Base-by-base conservation (phyloP, 2,888 invertebrate species). In the Papilio gigon region DNA sequence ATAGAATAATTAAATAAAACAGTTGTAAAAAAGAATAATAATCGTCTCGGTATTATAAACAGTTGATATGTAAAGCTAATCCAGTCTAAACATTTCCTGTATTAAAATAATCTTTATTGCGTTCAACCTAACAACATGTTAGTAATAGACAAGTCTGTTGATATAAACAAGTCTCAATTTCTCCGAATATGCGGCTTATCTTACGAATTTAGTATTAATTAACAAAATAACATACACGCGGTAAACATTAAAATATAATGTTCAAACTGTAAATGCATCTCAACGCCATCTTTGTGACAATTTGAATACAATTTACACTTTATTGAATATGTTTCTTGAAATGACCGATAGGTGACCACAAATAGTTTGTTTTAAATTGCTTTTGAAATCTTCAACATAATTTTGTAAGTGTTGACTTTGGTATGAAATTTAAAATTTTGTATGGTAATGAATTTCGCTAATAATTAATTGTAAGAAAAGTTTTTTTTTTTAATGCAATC, bases 21-120 rank as follows among this genome's bases (percentile, higher is more conserved):
- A n/a, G n/a, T n/a, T n/a, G n/a, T n/a, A n/a, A n/a, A n/a, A n/a
- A n/a, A n/a, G n/a, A n/a, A n/a, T n/a, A n/a, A n/a, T 12, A 37
- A n/a, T 37, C 37, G 37, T 37, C 4, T 14, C 12, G 14, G 37
- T 4, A 37, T 37, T 37, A 12, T 17, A 9, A 44, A 11, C 17
- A n/a, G 11, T 44, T 20, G 20, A 44, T 20, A 20, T 20, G 3
- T 9, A 44, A 17, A 1, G 20, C 20, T 20, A 44, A 44, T 44
- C 20, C 20, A 44, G 20, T 44, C 20, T 40, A 20, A 9, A 44
- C 8, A 8, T 44, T 20, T 20, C 44, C 44, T 44, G 44, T 20
- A 44, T 20, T 44, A 44, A 44, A 11, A 44, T 20, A 44, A 44
- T 44, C 42, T n/a, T 42, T 42, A 40, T 40, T 40, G n/a, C n/a